Base-by-base conservation (phyloP, 2,797 vertebrate species). In the Glyptemys insculpta region DNA sequence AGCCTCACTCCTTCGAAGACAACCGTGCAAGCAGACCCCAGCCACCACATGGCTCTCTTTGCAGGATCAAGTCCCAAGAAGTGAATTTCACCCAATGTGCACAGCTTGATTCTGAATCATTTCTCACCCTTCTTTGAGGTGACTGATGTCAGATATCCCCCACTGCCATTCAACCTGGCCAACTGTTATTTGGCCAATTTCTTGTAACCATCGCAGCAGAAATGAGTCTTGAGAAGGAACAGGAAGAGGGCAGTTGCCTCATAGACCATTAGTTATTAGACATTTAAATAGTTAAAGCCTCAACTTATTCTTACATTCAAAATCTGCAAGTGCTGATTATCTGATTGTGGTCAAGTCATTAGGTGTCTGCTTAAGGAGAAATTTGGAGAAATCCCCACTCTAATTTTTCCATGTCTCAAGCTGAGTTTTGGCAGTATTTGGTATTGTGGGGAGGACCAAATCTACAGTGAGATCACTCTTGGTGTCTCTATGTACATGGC, bases 31-130 rank as follows among this genome's bases (percentile, higher is more conserved):
- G 34, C 91, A 78, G 47, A 49, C 29, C 68, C 72, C 4, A 52
- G 50, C 21, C 21, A 68, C n/a, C 29, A 29, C 52, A 68, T 9
- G 11, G 6, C 12, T 87, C 82, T 91, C 78, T 92, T 86, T 93
- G 47, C 37, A 91, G 79, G 31, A 65, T 50, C 21, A 86, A 83
- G 57, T 68, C 54, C 78, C 72, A 68, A 91, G 82, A 72, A 50
- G 59, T 80, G 72, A 86, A 85, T 87, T 12, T 88, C 79, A 86
- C 53, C 85, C 57, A 57, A 47, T 7, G 81, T 89, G 15, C 78
- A 92, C 81, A 44, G 34, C 12, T 81, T 94, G 50, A 85, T 94
- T 90, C 85, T 92, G 87, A 94, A 85, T 84, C 85, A 96, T 65
- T 84, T 92, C 62, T 56, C 89, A 57, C 4, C 8, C 9, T 91